A percentile compares a stretch with the other conserved stretches of the same genome.
phyloP scores from a whole-genome alignment of 30 jellyfish, hydroid and myxozoan genomes.

The Aurelia aurita complex sp. Pacific region DNA sequence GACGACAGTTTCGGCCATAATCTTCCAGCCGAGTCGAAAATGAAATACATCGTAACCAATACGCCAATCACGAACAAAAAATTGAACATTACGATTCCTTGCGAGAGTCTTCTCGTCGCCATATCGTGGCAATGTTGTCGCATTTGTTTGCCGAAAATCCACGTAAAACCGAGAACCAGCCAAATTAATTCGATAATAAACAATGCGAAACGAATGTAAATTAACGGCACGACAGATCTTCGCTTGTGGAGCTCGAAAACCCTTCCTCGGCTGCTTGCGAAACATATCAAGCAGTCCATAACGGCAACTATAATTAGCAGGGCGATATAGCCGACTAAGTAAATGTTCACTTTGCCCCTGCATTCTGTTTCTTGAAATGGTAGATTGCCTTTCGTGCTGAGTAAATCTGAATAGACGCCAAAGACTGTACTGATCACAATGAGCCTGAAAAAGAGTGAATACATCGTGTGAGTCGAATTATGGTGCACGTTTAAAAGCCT shows the following conservation, averaged over 20 bases:
- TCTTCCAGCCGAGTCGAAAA: conserved; percentile 90
- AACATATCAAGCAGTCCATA: conserved; percentile 54
- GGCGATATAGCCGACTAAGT: conserved; percentile 71
- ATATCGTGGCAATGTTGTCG: conserved; percentile 40
- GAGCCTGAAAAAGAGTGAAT: conserved; percentile 16
- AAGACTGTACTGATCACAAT: conserved; percentile 37
- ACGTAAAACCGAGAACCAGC: conserved; percentile 68
- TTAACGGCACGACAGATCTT: conserved; percentile 60
- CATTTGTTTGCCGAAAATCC: conserved; percentile 45
- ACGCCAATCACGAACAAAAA: conserved; percentile 58
- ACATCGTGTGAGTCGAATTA: background rate
- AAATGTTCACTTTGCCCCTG: conserved; percentile 52
- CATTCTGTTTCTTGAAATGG: conserved; percentile 39
- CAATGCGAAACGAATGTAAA: conserved; percentile 64
- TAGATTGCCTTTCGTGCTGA: conserved; percentile 14
- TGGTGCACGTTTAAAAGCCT: no score
- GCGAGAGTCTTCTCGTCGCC: conserved; percentile 65
- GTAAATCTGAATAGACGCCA: conserved; percentile 45
- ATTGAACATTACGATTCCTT: conserved; percentile 70
- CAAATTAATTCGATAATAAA: conserved; percentile 67
- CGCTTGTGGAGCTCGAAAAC: conserved; percentile 78
- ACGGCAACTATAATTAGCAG: conserved; percentile 52
- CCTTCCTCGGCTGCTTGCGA: conserved; percentile 88
- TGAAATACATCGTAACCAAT: conserved; percentile 47
- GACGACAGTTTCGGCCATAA: conserved; percentile 73